A percentile compares a stretch with the other conserved stretches of the same genome.
Conservation (phyloP, 2,113 vertebrate genomes). For the Brachyistius frenatus region DNA sequence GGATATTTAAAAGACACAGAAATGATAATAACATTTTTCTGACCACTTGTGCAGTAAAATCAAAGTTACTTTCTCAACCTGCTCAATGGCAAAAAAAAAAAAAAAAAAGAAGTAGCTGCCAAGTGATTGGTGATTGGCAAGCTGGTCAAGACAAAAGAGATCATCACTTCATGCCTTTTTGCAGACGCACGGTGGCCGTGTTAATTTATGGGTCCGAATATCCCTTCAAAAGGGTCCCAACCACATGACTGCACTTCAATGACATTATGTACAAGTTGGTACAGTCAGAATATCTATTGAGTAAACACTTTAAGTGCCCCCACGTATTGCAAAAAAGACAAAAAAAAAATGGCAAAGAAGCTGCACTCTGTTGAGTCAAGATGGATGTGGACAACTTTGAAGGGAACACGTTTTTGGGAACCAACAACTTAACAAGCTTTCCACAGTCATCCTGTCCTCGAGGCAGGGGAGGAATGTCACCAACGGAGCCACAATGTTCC, state of each 20-base stretch:
- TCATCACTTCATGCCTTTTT: slow-evolving; percentile 31
- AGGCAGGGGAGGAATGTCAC: slow-evolving; percentile 59
- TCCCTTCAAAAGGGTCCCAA: slow-evolving; percentile 37
- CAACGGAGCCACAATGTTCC: slow-evolving; percentile 60
- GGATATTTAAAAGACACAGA: not conserved
- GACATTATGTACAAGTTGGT: slow-evolving; percentile 18
- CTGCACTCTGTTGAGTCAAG: slow-evolving; percentile 16
- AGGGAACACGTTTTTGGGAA: slow-evolving; percentile 32
- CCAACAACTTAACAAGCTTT: slow-evolving; percentile 35
- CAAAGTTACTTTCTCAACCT: slow-evolving; percentile 14
- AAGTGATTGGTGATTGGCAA: slow-evolving; percentile 39
- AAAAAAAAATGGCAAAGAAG: not conserved
- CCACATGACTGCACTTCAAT: slow-evolving; percentile 40
- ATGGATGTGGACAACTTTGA: slow-evolving; percentile 36
- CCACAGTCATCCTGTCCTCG: slow-evolving; percentile 27
- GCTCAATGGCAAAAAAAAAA: slow-evolving; percentile 6
- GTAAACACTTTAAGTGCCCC: not conserved
- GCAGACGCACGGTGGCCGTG: slow-evolving; percentile 4
- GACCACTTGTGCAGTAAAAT: not conserved
- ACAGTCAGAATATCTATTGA: slow-evolving; percentile 8
- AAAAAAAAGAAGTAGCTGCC: not conserved
- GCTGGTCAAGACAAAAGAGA: slow-evolving; percentile 48
- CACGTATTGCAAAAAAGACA: slow-evolving; percentile 4
- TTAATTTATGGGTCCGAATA: not conserved
- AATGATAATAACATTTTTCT: not conserved